Base-by-base conservation (phyloP, 2,888 invertebrate species). In the Lepetodrilus schrolli region DNA sequence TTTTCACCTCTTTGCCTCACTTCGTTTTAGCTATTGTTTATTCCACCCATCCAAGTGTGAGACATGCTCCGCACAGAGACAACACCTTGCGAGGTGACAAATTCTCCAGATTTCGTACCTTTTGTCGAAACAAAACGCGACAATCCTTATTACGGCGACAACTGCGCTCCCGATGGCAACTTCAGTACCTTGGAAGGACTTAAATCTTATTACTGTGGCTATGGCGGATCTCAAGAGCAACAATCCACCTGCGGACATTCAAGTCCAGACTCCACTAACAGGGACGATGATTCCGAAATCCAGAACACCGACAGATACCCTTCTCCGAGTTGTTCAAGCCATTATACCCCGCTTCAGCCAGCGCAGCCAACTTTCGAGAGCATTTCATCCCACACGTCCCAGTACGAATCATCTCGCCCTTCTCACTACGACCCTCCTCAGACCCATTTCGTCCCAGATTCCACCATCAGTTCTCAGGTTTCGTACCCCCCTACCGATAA, bases 241-340 rank as follows among this genome's bases (percentile, higher is more conserved):
- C 34, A 58, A 17, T 5, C 17, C 2, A n/a, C 30, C 58, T 58
- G 34, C 58, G 21, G 34, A 8, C 58, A 58, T 4, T 5, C 23
- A 7, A 58, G 58, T 30, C 58, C 58, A 8, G 58, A 58, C 58
- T 30, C 58, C 3, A 34, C 58, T 7, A 58, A 30, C 2, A 8
- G 34, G n/a, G 58, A 58, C 30, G 58, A 58, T 17, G n/a, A 58
- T n/a, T 58, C 58, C 2, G 58, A 58, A 17, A 58, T 26, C 34
- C 58, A 58, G 58, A 34, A 58, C 30, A 58, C 58, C 10, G 58
- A 37, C 72, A 43, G 34, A 43, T 51, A 23, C 66, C 21, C 48
- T 13, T 20, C 37, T n/a, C 17, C 34, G n/a, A 47, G 8, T 20
- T 51, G 23, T 20, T 13, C 50, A 20, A 8, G 36, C 26, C n/a